These are phyloP conservation scores for Mylabris phalerata DNA, from an alignment of 1,140 invertebrate genomes.

Conservation along the genomic window DNA sequence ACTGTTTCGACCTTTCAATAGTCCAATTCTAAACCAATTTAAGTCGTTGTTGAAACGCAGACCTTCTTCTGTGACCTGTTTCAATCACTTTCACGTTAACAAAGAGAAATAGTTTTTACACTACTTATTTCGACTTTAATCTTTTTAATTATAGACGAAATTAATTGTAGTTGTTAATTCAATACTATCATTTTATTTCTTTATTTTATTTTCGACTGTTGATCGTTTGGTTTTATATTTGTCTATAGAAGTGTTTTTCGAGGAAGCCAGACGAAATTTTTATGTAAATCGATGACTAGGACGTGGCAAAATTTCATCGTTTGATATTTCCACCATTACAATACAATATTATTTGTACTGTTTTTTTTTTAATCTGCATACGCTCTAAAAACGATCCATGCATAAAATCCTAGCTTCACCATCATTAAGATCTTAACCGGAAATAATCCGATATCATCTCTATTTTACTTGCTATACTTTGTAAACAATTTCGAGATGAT, in stretches of 20 bases:
- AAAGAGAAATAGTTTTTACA: no score
- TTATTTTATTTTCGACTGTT: no score
- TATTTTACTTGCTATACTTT: neutral
- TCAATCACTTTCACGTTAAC: no score
- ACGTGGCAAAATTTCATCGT: conserved; percentile 1
- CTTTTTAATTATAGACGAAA: no score
- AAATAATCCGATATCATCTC: conserved; percentile 20
- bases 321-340: neutral
- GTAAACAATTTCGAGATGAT: conserved; percentile 15
- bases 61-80: no score
- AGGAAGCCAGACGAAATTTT: neutral
- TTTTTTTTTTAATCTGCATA: conserved; percentile 17
- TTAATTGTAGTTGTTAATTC: no score
- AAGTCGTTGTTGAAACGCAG: neutral
- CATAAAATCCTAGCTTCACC: conserved; percentile 9
- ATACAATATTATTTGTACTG: conserved; percentile 4
- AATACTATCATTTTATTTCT: no score
- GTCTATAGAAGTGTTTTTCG: no score
- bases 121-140: no score
- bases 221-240: no score
- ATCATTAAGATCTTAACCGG: conserved; percentile 9
- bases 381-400: conserved; percentile 19
- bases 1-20: no score
- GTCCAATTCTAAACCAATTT: no score
- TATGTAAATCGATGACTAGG: conserved; percentile 5